Evolutionary conservation across 2,888 invertebrate genomes (phyloP).

Genomic region (Ganaspis brasiliensis): DNA sequence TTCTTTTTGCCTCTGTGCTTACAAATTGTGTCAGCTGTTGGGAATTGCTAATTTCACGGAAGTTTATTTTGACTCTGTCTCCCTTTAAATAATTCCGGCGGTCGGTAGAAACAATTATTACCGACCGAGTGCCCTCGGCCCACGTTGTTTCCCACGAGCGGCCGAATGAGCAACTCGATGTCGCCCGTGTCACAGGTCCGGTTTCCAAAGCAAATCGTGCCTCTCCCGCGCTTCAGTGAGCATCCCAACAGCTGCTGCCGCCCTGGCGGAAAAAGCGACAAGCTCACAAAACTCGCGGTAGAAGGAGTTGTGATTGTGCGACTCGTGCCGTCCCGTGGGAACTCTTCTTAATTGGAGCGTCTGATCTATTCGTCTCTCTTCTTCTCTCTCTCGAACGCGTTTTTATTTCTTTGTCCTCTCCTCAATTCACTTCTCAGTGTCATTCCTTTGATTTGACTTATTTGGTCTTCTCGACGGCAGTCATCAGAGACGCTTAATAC

Average conservation of each 20-base stretch:
- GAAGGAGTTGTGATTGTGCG: slow-evolving; percentile 35
- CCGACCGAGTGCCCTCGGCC: slow-evolving; percentile 65
- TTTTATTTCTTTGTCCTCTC: slow-evolving; percentile 31
- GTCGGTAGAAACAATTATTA: slow-evolving; percentile 54
- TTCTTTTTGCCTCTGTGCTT: background rate
- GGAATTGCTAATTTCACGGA: slow-evolving; percentile 1
- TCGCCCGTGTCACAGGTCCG: slow-evolving; percentile 60
- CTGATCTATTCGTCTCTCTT: slow-evolving; percentile 47
- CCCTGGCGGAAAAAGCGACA: slow-evolving; percentile 62
- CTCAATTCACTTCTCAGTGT: slow-evolving; percentile 20
- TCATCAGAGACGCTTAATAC: background rate
- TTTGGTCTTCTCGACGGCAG: slow-evolving; percentile 41
- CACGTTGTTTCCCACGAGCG: slow-evolving; percentile 57
- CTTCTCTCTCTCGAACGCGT: slow-evolving; percentile 38
- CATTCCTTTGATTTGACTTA: slow-evolving; percentile 52
- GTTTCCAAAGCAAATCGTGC: slow-evolving; percentile 26
- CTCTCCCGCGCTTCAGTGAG: slow-evolving; percentile 44
- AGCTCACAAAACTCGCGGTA: slow-evolving; percentile 12
- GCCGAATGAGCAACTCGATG: slow-evolving; percentile 58
- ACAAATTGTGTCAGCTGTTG: background rate
- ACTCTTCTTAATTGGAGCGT: slow-evolving; percentile 55
- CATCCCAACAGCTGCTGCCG: slow-evolving; percentile 76
- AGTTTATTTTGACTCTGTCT: background rate
- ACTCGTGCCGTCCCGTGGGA: slow-evolving; percentile 60
- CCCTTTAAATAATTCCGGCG: slow-evolving; percentile 3